These are phyloP conservation scores for Oceanodroma leucorhoa DNA, from an alignment of 2,797 vertebrate species.

Conservation along the genomic window DNA sequence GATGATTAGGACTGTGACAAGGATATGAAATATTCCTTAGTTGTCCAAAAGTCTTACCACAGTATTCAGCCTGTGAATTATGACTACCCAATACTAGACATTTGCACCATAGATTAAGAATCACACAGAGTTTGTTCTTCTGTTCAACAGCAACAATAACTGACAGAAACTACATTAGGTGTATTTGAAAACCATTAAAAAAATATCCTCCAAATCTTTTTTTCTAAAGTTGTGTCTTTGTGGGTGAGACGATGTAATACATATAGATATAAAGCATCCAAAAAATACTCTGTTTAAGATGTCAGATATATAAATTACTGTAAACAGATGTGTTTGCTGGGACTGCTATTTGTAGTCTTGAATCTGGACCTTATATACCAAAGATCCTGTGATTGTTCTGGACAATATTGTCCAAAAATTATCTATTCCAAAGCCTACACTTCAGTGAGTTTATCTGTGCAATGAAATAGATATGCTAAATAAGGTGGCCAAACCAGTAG, in stretches of 20 bases:
- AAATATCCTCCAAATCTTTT: background rate
- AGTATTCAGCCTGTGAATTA: background rate
- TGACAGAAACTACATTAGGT: background rate
- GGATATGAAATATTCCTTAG: background rate
- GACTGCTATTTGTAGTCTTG: background rate
- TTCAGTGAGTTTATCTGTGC: background rate
- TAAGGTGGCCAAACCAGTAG: background rate
- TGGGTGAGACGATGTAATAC: background rate
- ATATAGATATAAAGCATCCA: background rate
- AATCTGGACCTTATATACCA: background rate
- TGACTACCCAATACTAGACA: background rate
- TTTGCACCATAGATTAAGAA: background rate
- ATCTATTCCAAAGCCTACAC: background rate
- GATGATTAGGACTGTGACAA: background rate
- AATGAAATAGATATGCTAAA: background rate
- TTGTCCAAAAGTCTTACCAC: background rate
- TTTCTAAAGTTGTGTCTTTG: background rate
- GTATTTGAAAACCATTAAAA: background rate
- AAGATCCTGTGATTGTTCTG: background rate
- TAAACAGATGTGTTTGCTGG: background rate
- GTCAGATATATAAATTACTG: background rate
- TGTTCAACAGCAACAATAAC: background rate
- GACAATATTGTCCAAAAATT: background rate
- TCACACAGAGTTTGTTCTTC: background rate
- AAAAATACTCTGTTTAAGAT: background rate